Conservation (phyloP, 2,113 vertebrate genomes). For the Himantopus leucocephalus region DNA sequence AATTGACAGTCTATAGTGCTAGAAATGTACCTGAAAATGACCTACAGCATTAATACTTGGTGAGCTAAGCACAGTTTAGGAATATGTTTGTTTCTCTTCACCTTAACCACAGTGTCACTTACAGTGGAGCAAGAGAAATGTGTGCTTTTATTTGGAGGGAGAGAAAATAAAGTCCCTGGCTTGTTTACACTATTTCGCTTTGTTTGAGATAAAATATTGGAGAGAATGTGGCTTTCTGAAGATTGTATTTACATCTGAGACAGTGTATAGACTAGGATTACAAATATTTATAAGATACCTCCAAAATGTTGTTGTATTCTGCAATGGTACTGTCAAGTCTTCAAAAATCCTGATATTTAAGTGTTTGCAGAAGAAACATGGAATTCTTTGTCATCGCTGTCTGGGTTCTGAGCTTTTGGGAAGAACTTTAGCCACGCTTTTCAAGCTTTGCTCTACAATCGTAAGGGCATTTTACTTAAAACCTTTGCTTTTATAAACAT, state of each 20-base stretch:
- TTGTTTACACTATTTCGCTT: background rate
- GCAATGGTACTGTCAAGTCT: background rate
- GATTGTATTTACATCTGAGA: background rate
- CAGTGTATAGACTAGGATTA: background rate
- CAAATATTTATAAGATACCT: constrained; percentile 20
- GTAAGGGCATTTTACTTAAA: background rate
- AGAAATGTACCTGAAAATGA: background rate
- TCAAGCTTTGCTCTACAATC: background rate
- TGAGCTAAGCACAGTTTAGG: background rate
- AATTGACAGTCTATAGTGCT: background rate
- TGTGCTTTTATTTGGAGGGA: background rate
- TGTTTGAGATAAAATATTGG: background rate
- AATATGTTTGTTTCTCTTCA: background rate
- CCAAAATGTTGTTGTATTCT: background rate
- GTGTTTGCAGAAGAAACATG: background rate
- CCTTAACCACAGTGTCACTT: background rate
- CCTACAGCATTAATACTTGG: background rate
- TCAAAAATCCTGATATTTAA: background rate
- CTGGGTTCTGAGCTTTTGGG: background rate
- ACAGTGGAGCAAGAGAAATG: background rate
- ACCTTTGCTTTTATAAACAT: background rate
- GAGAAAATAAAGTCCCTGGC: background rate
- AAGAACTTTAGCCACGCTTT: background rate
- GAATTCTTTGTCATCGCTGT: background rate
- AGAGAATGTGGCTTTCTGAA: background rate